Evolutionary conservation across 2,113 vertebrate species (phyloP).

Genomic region (Melanerpes formicivorus): DNA sequence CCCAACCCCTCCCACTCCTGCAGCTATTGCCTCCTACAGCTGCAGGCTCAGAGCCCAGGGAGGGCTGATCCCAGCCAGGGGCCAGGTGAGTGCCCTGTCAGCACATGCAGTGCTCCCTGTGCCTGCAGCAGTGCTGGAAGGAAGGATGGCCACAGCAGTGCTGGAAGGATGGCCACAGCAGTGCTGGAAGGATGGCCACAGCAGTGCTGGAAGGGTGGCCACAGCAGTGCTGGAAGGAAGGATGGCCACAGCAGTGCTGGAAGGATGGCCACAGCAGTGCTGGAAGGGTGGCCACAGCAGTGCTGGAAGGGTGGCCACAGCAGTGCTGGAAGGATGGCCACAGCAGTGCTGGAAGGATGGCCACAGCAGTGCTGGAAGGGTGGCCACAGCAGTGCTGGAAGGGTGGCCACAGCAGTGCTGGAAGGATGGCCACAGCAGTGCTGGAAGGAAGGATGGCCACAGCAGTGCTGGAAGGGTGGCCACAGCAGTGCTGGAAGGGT

Average conservation of each 20-base stretch:
- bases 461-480: too few species aligned
- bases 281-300: too few species aligned
- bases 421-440: not conserved
- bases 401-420: too few species aligned
- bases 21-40: fast-evolving
- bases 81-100: not conserved
- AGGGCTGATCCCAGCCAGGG: not conserved
- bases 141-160: not conserved
- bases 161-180: not conserved
- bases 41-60: not conserved
- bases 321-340: not conserved
- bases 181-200: not conserved
- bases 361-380: too few species aligned
- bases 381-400: fast-evolving
- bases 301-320: fast-evolving
- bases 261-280: not conserved
- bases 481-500: fast-evolving
- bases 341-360: not conserved
- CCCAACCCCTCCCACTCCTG: not conserved
- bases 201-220: too few species aligned
- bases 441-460: not conserved
- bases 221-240: not conserved
- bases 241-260: not conserved
- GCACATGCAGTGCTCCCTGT: not conserved
- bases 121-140: fast-evolving